Percentiles rank a stretch among this genome's conserved stretches.
Conservation (phyloP, 1,140 invertebrate genomes). For the Rhyzopertha dominica region DNA sequence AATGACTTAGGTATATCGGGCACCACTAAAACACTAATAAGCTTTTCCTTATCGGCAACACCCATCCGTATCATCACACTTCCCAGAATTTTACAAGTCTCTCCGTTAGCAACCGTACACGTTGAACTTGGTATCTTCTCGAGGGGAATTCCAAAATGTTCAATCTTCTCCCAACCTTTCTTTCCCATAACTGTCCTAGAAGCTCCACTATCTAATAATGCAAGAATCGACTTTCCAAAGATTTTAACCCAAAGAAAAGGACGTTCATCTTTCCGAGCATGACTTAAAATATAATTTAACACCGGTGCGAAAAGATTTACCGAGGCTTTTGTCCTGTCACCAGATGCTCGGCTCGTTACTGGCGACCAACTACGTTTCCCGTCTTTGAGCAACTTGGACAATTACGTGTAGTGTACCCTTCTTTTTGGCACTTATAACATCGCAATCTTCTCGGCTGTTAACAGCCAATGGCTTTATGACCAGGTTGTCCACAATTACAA, state of each 20-base stretch:
- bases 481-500: constrained; percentile 1
- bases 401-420: neutral
- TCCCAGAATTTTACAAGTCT: neutral
- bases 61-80: neutral
- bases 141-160: neutral
- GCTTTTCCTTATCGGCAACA: neutral
- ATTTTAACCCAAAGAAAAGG: neutral
- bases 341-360: neutral
- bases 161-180: neutral
- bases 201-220: constrained; percentile 1
- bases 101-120: neutral
- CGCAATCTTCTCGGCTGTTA: neutral
- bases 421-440: neutral
- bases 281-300: neutral
- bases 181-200: neutral
- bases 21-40: neutral
- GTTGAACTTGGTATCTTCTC: neutral
- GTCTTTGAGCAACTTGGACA: constrained; percentile 1
- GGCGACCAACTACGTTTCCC: neutral
- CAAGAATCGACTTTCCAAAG: neutral
- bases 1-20: neutral
- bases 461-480: neutral
- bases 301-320: neutral
- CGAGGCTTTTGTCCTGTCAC: neutral
- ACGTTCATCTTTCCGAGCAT: too few species aligned